Conservation (phyloP, 2,888 invertebrate species). For the Epicampocera succincta region DNA sequence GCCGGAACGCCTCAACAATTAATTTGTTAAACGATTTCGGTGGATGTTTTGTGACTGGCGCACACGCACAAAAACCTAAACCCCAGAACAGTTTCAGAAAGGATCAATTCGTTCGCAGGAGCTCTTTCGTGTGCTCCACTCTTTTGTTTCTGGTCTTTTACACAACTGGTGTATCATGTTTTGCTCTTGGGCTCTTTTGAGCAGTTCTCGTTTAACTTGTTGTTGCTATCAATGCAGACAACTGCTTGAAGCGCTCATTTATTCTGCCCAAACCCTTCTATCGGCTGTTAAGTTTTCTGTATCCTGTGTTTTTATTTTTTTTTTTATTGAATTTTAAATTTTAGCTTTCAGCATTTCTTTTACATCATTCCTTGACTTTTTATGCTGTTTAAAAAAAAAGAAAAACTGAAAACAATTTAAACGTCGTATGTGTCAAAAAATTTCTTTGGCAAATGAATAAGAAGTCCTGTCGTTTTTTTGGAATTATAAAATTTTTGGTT, state of each 20-base stretch:
- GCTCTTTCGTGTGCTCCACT: not conserved
- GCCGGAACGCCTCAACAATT: constrained; percentile 72
- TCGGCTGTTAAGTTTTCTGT: constrained; percentile 27
- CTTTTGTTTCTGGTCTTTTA: constrained; percentile 8
- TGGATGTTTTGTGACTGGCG: constrained; percentile 29
- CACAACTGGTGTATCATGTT: not conserved
- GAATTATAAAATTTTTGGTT: constrained; percentile 8
- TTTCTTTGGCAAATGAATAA: constrained; percentile 32
- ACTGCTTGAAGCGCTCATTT: constrained; percentile 50
- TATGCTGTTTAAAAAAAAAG: not conserved
- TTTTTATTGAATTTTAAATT: constrained; percentile 19
- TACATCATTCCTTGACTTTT: not conserved
- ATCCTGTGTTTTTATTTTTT: not conserved
- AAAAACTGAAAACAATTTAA: constrained; percentile 31
- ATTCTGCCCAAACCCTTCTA: not conserved
- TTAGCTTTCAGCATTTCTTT: constrained; percentile 37
- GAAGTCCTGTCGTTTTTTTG: constrained; percentile 19
- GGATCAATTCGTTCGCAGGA: not conserved
- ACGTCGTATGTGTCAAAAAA: constrained; percentile 61
- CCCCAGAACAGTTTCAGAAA: not conserved
- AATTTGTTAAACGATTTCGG: constrained; percentile 68
- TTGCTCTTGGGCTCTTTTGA: constrained; percentile 9
- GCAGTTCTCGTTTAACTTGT: constrained; percentile 22
- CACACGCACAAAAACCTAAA: constrained; percentile 18
- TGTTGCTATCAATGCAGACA: constrained; percentile 50